Conservation (phyloP, 2,113 vertebrate genomes). For the Eudyptes chrysolophus region DNA sequence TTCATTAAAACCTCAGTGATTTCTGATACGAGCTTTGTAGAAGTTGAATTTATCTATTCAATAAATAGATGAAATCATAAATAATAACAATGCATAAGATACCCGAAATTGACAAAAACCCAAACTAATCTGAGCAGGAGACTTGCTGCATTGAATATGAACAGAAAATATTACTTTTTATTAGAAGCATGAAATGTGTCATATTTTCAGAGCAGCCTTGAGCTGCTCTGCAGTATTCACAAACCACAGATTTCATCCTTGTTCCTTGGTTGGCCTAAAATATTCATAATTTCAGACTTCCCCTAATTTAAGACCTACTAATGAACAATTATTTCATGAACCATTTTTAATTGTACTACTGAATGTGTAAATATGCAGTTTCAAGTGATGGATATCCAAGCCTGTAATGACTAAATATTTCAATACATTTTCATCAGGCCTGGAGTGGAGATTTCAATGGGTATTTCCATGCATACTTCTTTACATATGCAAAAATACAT, state of each 20-base stretch:
- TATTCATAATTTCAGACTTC: background rate
- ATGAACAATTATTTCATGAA: constrained; percentile 18
- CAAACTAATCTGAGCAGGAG: background rate
- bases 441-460: background rate
- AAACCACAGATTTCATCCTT: background rate
- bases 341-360: background rate
- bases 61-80: constrained; percentile 52
- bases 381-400: background rate
- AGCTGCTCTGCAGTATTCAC: background rate
- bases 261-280: background rate
- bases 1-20: constrained; percentile 41
- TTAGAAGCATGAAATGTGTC: background rate
- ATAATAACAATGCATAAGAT: constrained; percentile 24
- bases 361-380: constrained; percentile 2
- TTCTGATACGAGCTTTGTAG: background rate
- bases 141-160: constrained; percentile 12
- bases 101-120: background rate
- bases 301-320: background rate
- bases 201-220: background rate
- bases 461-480: background rate
- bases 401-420: background rate
- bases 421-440: background rate
- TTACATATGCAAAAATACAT: background rate
- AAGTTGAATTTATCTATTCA: constrained; percentile 23
- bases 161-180: background rate